Evolutionary conservation across 2,797 vertebrate genomes (phyloP), one percentile per base, ranked within the genome.

Genomic region (Cheirogaleus major): DNA sequence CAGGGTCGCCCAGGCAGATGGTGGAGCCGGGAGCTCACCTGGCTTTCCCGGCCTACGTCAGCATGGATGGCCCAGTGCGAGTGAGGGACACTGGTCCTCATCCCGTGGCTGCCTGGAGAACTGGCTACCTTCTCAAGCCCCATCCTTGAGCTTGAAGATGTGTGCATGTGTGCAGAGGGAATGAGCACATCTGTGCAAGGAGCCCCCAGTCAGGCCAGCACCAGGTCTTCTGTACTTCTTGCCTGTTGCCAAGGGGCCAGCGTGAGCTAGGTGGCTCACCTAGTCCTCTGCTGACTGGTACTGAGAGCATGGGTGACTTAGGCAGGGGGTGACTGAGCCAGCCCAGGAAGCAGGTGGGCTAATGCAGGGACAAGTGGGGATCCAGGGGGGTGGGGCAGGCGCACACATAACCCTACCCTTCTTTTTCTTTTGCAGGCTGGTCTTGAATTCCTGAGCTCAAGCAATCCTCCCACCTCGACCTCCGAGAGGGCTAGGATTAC

Each of bases 191-290:
- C 22, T 65, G 57, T 38, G 32, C 2, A 48, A 11, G 80, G 69
- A n/a, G 8, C 15, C 45, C 38, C 3, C 12, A 2, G 25, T 61
- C 55, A 67, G 27, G 32, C 10, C n/a, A 45, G 27, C 0, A 0
- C 57, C 23, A 18, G 43, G 20, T 75, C 79, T 65, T 65, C 17
- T 10, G 41, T 1, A 5, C 50, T 59, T 78, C 35, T 38, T 45
- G 76, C 30, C 41, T 22, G 41, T 9, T 35, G 22, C 25, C 35
- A 25, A 25, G 41, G 23, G 11, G 1, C 13, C 7, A 27, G 55
- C 41, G 27, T 12, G 1, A 6, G 6, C 67, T 18, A 86, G 9
- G 55, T 22, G 41, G 30, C 38, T 38, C 35, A 41, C 35, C 65
- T 57, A 38, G 59, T 41, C 45, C 38, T 81, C 79, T 85, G 52